Conservation (phyloP, 2,797 vertebrate genomes). For the Coccyzus lansbergi region DNA sequence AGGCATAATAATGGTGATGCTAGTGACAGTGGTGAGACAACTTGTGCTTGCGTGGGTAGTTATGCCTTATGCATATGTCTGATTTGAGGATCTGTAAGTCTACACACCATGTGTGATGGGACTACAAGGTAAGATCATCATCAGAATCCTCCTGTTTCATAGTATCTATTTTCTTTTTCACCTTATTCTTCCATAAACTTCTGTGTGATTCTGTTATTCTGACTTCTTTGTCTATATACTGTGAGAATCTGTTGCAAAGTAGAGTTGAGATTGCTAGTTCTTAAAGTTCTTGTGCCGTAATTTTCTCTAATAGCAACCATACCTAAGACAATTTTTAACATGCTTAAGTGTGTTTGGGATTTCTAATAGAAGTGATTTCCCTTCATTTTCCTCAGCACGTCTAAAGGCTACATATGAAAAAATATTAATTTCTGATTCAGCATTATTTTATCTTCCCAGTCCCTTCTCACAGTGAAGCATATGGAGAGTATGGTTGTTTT, state of each 20-base stretch:
- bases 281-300: neutral
- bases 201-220: neutral
- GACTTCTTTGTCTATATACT: neutral
- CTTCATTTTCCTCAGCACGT: neutral
- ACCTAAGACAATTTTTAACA: neutral
- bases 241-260: neutral
- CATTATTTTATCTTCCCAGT: neutral
- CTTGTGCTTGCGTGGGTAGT: neutral
- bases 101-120: rapidly evolving
- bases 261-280: neutral
- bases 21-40: neutral
- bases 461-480: neutral
- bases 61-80: neutral
- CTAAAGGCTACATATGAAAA: neutral
- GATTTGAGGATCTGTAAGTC: neutral
- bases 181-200: neutral
- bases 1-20: neutral
- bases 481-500: neutral
- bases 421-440: neutral
- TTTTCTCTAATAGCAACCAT: neutral
- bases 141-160: neutral
- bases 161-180: neutral
- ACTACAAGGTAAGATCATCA: neutral
- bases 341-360: neutral
- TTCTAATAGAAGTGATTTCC: neutral